Evolutionary conservation across 2,113 vertebrate genomes (phyloP).

Genomic region (Cromileptes altivelis): DNA sequence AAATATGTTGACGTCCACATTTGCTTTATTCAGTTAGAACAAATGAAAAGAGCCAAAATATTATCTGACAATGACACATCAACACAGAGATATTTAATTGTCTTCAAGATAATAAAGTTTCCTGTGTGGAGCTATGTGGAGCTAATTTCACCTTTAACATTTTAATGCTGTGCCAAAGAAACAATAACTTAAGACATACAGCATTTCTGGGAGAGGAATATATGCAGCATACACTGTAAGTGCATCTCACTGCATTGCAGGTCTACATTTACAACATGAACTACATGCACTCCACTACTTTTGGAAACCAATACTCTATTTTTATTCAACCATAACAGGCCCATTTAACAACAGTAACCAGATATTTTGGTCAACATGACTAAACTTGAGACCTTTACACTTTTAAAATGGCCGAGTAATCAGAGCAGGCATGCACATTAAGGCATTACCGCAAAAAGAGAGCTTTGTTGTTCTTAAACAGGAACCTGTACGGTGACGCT

Average conservation of each 20-base stretch:
- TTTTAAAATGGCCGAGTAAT: neutral
- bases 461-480: slow-evolving; percentile 14
- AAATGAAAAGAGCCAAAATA: neutral
- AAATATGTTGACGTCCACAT: too few relatives aligned
- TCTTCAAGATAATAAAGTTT: neutral
- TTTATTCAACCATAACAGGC: neutral
- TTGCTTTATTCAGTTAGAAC: neutral
- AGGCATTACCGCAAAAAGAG: neutral
- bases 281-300: neutral
- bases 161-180: neutral
- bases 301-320: neutral
- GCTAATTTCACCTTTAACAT: neutral
- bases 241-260: neutral
- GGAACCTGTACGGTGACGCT: neutral
- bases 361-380: neutral
- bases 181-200: neutral
- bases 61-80: neutral
- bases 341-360: slow-evolving; percentile 10
- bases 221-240: neutral
- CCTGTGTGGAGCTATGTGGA: neutral
- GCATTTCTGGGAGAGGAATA: neutral
- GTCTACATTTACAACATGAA: neutral
- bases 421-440: neutral
- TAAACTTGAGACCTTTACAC: neutral
- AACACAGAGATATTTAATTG: neutral